Percentiles rank a stretch among this genome's conserved stretches.
phyloP scores from a whole-genome alignment of 2,888 invertebrate species.

The Andrena chrysosceles region DNA sequence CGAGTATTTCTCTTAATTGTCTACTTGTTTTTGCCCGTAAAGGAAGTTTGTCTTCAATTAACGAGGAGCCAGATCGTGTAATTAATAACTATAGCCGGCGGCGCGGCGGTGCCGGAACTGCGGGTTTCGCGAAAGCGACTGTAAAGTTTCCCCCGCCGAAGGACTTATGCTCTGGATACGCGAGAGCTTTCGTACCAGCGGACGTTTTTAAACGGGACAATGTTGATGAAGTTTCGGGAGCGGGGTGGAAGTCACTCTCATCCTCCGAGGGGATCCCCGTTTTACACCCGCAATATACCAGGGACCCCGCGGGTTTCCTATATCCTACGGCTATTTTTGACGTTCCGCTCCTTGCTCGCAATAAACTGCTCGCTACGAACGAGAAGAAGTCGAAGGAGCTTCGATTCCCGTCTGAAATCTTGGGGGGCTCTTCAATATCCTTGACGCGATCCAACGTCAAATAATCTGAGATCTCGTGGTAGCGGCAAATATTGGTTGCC shows the following conservation, averaged over 20 bases:
- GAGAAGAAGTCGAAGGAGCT: not conserved
- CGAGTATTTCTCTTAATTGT: conserved; percentile 53
- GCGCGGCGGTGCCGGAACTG: conserved; percentile 1
- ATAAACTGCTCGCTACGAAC: conserved; percentile 12
- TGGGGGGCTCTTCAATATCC: not conserved
- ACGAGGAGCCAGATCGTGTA: conserved; percentile 44
- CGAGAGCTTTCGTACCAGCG: not conserved
- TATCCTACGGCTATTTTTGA: conserved; percentile 17
- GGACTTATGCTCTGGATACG: conserved; percentile 12
- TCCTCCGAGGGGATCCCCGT: not conserved
- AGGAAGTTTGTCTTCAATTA: conserved; percentile 66
- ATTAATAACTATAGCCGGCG: conserved; percentile 60
- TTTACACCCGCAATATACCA: conserved; percentile 17
- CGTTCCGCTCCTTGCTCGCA: not conserved
- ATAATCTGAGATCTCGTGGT: not conserved
- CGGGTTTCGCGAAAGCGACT: conserved; percentile 27
- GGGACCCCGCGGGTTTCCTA: conserved; percentile 14
- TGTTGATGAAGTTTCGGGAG: conserved; percentile 39
- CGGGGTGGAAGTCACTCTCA: not conserved
- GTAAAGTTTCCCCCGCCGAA: conserved; percentile 23
- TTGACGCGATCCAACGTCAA: not conserved
- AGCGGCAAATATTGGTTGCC: conserved; percentile 8
- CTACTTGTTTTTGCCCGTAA: conserved; percentile 37
- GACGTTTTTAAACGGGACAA: conserved; percentile 35
- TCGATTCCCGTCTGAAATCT: conserved; percentile 4